Evolutionary conservation across 2,797 vertebrate genomes (phyloP), one percentile per base, ranked within the genome.

Genomic region (Bufotes viridis): DNA sequence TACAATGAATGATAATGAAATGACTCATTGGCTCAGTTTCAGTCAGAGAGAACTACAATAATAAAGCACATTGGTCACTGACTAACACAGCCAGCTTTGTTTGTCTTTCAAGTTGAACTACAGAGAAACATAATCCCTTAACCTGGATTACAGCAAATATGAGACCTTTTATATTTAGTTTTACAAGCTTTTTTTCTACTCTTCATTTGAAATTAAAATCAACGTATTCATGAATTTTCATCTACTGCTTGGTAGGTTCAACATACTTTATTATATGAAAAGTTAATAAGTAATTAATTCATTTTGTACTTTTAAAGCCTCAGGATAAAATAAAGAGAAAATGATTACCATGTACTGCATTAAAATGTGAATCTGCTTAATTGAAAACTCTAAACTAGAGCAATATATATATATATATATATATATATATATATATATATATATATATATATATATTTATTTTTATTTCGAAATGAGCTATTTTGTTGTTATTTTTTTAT

Each of bases 381-480:
- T 84, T 92, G 89, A 90, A 84, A 88, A 90, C 88, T 83, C 78
- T 26, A 84, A 90, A 90, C 69, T 83, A 91, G 63, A 57, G 69
- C 0, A 72, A 17, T 85, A 75, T 65, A 74, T 84, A 87, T 87
- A 82, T 90, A 78, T 87, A 82, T 90, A 69, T 86, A 60, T 60
- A 42, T 42, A 42, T 42, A 42, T 42, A 42, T 42, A 42, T 42
- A 42, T 42, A 42, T 42, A 42, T 42, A 42, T 42, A 42, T 42
- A 42, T 42, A 42, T 34, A 34, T 34, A 34, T 34, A 34, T 34
- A 34, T n/a, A n/a, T n/a, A 34, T 34, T 34, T 34, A 1, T 34
- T 34, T 34, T 34, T 34, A 34, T 29, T 29, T 29, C 1, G 29
- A 29, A 29, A 29, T 29, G 29, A 29, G 29, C 29, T 29, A 29